Evolutionary conservation across 2,888 invertebrate species (phyloP).

Genomic region (Sycophila texana): DNA sequence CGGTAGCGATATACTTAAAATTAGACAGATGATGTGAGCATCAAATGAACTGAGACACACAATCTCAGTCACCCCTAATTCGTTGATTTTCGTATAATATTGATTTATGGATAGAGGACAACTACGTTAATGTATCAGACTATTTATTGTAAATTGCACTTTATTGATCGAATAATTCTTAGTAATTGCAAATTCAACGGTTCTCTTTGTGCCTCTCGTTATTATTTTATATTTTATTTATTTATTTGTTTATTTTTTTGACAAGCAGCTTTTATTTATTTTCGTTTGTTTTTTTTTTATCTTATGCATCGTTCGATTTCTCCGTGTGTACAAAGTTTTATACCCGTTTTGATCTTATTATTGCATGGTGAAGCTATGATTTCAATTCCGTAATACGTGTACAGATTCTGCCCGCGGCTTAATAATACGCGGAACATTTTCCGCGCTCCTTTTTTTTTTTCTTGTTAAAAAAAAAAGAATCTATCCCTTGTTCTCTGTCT

Average conservation of each 20-base stretch:
- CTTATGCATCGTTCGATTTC: constrained; percentile 23
- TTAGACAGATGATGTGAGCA: background rate
- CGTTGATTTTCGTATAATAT: constrained; percentile 28
- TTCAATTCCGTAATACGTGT: constrained; percentile 32
- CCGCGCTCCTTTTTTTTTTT: too few relatives aligned
- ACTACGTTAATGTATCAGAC: background rate
- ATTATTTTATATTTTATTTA: too few relatives aligned
- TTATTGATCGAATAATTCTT: constrained; percentile 39
- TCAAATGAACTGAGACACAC: constrained; percentile 10
- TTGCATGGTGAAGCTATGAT: constrained; percentile 41
- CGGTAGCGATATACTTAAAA: background rate
- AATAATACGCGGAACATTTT: background rate
- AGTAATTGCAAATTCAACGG: constrained; percentile 44
- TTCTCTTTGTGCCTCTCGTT: background rate
- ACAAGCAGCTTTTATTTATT: too few relatives aligned
- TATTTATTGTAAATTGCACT: constrained; percentile 38
- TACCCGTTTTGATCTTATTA: constrained; percentile 50
- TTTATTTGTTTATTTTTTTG: background rate
- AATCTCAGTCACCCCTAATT: constrained; percentile 9
- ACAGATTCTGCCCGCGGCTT: background rate
- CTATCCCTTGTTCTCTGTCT: background rate
- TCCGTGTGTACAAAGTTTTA: constrained; percentile 28
- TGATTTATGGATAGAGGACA: background rate
- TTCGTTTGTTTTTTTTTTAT: background rate
- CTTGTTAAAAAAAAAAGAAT: background rate